These are phyloP conservation scores for Chiridota heheva DNA, from an alignment of 35 echinoderm and acorn worm genomes.

Conservation along the genomic window DNA sequence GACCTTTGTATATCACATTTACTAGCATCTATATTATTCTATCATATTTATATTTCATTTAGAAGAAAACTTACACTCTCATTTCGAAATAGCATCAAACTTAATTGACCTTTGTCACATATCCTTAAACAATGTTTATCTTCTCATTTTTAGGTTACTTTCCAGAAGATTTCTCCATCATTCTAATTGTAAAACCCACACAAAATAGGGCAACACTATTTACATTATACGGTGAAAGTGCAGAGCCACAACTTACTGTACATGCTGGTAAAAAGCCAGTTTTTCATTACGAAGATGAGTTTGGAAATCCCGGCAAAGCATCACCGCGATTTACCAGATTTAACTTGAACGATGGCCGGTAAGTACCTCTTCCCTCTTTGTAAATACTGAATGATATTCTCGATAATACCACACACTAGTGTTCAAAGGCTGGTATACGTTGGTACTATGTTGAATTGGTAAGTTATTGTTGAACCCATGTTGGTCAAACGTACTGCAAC, in stretches of 20 bases:
- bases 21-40: background rate
- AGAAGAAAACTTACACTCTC: background rate
- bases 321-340: constrained; percentile 3
- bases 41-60: background rate
- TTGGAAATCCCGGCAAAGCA: background rate
- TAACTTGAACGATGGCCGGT: constrained; percentile 19
- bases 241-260: constrained; percentile 29
- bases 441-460: no score
- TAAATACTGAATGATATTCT: no score
- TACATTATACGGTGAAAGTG: constrained; percentile 14
- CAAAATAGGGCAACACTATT: constrained; percentile 29
- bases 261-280: constrained; percentile 15
- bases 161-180: constrained; percentile 51
- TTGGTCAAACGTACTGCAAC: no score
- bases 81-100: background rate
- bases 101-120: background rate
- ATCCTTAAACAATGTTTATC: background rate
- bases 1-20: background rate
- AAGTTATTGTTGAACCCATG: no score
- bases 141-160: constrained; percentile 20
- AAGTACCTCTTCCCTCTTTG: no score
- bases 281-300: constrained; percentile 3
- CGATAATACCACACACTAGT: no score
- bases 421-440: no score
- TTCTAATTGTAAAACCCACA: constrained; percentile 36